Evolutionary conservation across 2,797 vertebrate genomes (phyloP).

Genomic region (Sus cebifrons): DNA sequence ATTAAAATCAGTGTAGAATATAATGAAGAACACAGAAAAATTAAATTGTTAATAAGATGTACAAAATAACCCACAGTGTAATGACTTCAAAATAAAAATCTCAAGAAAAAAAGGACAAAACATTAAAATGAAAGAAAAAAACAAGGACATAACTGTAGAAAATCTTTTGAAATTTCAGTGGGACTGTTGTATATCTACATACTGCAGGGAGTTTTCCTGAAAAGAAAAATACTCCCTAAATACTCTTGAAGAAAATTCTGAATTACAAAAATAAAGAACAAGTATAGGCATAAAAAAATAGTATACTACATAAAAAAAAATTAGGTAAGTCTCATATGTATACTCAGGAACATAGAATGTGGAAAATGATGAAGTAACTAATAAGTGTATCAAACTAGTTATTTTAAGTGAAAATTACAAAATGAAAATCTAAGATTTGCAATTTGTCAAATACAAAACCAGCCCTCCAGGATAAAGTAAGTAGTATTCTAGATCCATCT

Average conservation of each 20-base stretch:
- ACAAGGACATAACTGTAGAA: not conserved
- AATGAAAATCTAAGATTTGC: not conserved
- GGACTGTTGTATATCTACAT: not conserved
- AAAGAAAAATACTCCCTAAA: not conserved
- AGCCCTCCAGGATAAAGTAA: not conserved
- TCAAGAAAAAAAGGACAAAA: not conserved
- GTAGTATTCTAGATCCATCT: not conserved
- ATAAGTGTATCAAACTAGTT: not conserved
- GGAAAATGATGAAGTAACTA: constrained; percentile 24
- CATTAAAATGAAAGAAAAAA: constrained; percentile 4
- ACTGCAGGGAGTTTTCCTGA: not conserved
- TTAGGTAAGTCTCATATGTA: not conserved
- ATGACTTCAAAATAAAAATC: not conserved
- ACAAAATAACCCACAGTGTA: not conserved
- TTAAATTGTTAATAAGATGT: not conserved
- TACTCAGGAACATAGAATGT: not conserved
- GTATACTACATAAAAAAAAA: not conserved
- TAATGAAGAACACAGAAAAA: constrained; percentile 11
- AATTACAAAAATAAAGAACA: not conserved
- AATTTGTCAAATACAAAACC: not conserved
- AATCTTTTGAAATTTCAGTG: not conserved
- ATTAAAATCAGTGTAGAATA: not conserved
- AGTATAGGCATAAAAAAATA: not conserved
- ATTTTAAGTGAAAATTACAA: not conserved
- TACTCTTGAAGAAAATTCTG: not conserved